Percentiles rank a stretch among this genome's conserved stretches.
phyloP scores from a whole-genome alignment of 2,797 vertebrate species.

The Artibeus jamaicensis region DNA sequence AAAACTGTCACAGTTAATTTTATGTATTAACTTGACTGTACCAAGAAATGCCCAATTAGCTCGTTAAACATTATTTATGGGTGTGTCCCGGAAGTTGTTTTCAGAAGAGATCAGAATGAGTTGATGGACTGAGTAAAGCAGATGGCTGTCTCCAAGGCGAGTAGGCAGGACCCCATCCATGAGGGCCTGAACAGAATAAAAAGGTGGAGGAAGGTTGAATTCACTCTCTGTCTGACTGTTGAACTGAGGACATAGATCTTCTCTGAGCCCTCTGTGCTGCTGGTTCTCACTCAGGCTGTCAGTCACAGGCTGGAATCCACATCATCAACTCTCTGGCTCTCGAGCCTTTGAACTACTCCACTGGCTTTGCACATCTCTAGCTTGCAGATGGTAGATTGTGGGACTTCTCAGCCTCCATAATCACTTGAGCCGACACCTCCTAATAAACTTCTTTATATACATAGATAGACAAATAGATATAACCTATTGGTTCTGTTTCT shows the following conservation, averaged over 20 bases:
- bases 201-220: neutral
- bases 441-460: neutral
- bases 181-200: neutral
- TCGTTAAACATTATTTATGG: neutral
- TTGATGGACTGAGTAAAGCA: neutral
- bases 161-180: neutral
- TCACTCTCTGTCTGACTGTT: neutral
- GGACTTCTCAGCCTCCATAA: neutral
- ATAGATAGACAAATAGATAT: neutral
- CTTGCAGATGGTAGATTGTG: neutral
- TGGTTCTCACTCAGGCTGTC: neutral
- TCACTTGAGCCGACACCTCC: neutral
- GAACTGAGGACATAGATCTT: neutral
- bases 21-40: neutral
- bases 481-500: neutral
- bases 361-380: neutral
- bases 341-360: neutral
- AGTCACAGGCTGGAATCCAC: neutral
- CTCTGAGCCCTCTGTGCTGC: neutral
- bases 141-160: neutral
- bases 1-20: neutral
- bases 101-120: neutral
- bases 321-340: neutral
- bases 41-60: neutral
- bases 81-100: neutral